Conservation (phyloP, 2,888 invertebrate species). For the Oscheius onirici region DNA sequence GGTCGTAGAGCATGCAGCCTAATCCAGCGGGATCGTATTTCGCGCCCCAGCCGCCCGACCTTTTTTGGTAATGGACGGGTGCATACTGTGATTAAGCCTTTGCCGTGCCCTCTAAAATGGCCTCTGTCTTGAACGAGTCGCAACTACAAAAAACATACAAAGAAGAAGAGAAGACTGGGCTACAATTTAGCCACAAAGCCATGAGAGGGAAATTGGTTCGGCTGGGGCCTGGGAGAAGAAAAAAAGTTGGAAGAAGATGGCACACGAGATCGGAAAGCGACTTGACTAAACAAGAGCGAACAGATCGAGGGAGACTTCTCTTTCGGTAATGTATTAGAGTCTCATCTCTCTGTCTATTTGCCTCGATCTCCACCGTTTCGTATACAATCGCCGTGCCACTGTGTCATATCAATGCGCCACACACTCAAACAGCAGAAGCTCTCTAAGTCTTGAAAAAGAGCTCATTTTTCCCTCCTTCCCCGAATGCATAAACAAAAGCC, state of each 20-base stretch:
- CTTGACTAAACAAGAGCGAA: not conserved
- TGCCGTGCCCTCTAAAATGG: constrained; percentile 24
- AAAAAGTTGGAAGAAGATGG: not conserved
- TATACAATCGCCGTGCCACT: constrained; percentile 29
- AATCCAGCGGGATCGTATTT: constrained; percentile 30
- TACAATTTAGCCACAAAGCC: not conserved
- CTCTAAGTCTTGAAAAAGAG: constrained; percentile 23
- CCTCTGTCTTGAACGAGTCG: constrained; percentile 1
- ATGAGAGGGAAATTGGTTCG: not conserved
- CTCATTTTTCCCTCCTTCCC: not conserved
- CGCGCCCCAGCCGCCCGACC: constrained; percentile 28
- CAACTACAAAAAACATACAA: constrained; percentile 12
- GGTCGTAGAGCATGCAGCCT: constrained; percentile 33
- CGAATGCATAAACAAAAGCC: not conserved
- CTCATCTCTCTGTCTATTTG: constrained; percentile 27
- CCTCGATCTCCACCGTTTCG: constrained; percentile 30
- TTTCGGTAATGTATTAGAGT: constrained; percentile 30
- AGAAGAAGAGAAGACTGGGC: not conserved
- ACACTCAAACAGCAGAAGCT: constrained; percentile 5
- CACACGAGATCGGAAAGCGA: not conserved
- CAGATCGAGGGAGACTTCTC: not conserved
- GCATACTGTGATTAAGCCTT: constrained; percentile 33
- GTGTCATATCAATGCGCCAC: constrained; percentile 30
- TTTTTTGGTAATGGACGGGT: constrained; percentile 34
- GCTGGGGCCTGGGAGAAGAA: not conserved